These are phyloP conservation scores for Ligdia adustata DNA, from an alignment of 2,888 invertebrate genomes.

Conservation along the genomic window DNA sequence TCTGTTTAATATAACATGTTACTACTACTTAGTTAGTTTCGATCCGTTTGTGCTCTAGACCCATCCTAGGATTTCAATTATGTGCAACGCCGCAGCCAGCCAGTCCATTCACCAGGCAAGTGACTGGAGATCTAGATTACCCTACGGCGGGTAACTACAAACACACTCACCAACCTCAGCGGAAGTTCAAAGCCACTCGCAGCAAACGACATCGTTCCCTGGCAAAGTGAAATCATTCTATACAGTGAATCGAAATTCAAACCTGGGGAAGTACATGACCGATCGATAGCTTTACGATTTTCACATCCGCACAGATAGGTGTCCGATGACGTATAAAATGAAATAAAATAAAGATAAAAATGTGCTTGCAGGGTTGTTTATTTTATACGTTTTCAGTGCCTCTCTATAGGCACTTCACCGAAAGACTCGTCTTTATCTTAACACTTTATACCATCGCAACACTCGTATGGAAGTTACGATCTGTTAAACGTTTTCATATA, in stretches of 20 bases:
- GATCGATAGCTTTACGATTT: conserved; percentile 47
- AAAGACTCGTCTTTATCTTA: too few relatives aligned
- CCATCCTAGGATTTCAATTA: conserved; percentile 33
- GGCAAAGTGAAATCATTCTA: conserved; percentile 36
- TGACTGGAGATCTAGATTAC: conserved; percentile 28
- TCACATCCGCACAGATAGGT: conserved; percentile 41
- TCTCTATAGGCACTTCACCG: too few relatives aligned
- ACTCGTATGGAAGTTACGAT: too few relatives aligned
- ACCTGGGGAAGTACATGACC: conserved; percentile 37
- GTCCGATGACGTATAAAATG: conserved; percentile 47
- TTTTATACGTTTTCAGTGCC: conserved; percentile 34
- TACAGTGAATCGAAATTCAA: conserved; percentile 35
- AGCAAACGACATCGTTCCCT: conserved; percentile 20
- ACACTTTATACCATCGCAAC: too few relatives aligned
- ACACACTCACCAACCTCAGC: conserved; percentile 25
- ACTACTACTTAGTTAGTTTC: conserved; percentile 1
- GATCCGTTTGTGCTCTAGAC: conserved; percentile 24
- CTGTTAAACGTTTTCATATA: too few relatives aligned
- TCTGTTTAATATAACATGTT: not conserved
- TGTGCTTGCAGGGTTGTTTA: conserved; percentile 32
- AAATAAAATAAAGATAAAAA: conserved; percentile 40
- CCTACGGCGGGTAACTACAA: conserved; percentile 21
- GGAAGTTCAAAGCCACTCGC: conserved; percentile 21
- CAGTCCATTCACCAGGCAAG: conserved; percentile 27
- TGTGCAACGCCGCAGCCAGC: conserved; percentile 29